Percentiles rank a stretch among this genome's conserved stretches.
phyloP scores from a whole-genome alignment of 2,888 invertebrate genomes.

The Ceriagrion tenellum region DNA sequence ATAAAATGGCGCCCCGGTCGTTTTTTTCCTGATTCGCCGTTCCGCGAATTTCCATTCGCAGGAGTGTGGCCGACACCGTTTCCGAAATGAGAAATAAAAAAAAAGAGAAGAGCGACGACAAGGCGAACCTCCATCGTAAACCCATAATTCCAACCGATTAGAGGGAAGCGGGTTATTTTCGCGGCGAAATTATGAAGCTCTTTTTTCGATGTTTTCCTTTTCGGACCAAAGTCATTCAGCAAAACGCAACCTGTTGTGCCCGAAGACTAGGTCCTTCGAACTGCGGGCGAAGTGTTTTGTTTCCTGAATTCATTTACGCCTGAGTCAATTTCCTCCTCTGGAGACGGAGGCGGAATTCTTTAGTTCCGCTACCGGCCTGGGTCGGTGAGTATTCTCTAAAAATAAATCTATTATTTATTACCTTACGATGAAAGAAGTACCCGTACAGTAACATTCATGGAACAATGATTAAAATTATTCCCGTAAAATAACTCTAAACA shows the following conservation, averaged over 20 bases:
- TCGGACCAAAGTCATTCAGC: neutral
- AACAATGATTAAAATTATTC: too few species aligned
- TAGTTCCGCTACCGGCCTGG: too few species aligned
- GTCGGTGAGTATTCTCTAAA: too few species aligned
- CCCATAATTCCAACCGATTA: conserved; percentile 11
- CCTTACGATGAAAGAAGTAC: too few species aligned
- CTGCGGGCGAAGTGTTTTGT: too few species aligned
- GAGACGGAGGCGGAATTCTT: too few species aligned
- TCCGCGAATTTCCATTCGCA: neutral
- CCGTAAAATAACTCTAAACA: too few species aligned
- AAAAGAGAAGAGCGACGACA: neutral
- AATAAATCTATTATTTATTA: too few species aligned
- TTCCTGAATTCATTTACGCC: too few species aligned
- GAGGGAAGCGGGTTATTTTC: neutral
- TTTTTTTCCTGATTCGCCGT: neutral
- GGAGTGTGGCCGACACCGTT: neutral
- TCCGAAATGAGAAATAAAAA: neutral
- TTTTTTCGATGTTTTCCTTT: neutral
- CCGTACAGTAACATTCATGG: too few species aligned
- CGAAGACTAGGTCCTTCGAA: neutral
- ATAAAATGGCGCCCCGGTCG: neutral
- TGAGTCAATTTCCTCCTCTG: too few species aligned
- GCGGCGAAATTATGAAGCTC: neutral
- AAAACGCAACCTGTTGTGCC: conserved; percentile 34
- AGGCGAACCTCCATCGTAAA: neutral